Percentiles rank a stretch among this genome's conserved stretches.
These are phyloP conservation scores for Anarrhichthys ocellatus DNA, from an alignment of 2,113 vertebrate genomes.

Conservation along the genomic window DNA sequence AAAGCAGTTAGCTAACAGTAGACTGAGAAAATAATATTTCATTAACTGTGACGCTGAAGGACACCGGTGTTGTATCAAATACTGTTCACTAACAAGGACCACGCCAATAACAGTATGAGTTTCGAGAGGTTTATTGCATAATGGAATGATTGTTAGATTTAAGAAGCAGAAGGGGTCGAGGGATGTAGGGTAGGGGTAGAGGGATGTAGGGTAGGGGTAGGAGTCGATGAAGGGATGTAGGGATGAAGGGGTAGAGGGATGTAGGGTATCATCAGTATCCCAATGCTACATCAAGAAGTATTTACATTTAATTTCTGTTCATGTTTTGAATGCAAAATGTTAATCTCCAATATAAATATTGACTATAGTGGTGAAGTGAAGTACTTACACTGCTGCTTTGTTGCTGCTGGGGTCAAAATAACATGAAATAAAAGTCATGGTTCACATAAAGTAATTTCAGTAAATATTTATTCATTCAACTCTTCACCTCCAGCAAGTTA, in stretches of 20 bases:
- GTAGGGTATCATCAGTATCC: no score
- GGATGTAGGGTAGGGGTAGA: no score
- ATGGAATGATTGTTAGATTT: no score
- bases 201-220: no score
- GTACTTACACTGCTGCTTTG: background rate
- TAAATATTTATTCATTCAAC: background rate
- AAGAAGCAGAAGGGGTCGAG: no score
- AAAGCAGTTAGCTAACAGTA: background rate
- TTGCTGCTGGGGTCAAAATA: background rate
- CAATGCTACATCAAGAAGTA: background rate
- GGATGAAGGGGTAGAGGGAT: no score
- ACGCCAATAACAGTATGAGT: no score
- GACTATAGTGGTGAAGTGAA: background rate
- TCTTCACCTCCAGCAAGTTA: background rate
- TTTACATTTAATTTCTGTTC: background rate
- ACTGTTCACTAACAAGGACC: background rate
- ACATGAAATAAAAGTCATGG: slow-evolving; percentile 6
- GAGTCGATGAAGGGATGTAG: no score
- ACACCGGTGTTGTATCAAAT: background rate
- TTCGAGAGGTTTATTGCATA: no score
- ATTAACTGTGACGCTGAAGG: background rate
- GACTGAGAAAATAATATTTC: background rate
- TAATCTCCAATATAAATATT: background rate
- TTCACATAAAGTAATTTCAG: background rate
- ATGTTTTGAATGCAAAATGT: background rate